Percentiles rank a stretch among this genome's conserved stretches.
Conservation (phyloP, 2,113 vertebrate genomes). For the Mohoua ochrocephala region DNA sequence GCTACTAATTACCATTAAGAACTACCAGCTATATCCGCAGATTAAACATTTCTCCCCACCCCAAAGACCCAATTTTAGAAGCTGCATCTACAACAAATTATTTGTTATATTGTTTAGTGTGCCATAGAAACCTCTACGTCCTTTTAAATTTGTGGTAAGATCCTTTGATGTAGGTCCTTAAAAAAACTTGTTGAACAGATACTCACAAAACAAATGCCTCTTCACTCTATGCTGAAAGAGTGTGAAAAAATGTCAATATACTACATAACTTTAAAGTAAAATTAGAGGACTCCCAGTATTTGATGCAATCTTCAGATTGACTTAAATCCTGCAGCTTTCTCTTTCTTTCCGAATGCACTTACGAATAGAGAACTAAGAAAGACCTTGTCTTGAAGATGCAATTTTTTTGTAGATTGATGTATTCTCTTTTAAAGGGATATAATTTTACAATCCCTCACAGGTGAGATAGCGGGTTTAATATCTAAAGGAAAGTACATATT, state of each 20-base stretch:
- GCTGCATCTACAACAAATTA: not conserved
- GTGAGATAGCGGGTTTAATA: constrained; percentile 54
- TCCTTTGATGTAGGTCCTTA: constrained; percentile 26
- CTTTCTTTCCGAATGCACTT: not conserved
- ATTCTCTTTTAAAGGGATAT: constrained; percentile 50
- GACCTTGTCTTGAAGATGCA: not conserved
- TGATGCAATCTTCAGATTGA: not conserved
- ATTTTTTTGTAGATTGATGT: constrained; percentile 40
- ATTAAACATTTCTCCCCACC: constrained; percentile 20
- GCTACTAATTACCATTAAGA: constrained; percentile 37
- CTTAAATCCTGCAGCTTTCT: not conserved
- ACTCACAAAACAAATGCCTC: not conserved
- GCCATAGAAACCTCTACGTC: not conserved
- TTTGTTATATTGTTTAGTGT: not conserved
- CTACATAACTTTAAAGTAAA: not conserved
- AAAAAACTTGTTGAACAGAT: not conserved
- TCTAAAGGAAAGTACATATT: constrained; percentile 55
- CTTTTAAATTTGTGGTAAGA: not conserved
- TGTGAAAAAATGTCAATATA: not conserved
- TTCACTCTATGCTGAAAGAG: not conserved
- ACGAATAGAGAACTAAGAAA: not conserved
- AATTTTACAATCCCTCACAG: constrained; percentile 53
- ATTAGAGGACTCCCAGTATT: not conserved
- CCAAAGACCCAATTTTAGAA: constrained; percentile 34
- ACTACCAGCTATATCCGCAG: not conserved